Base-by-base conservation (phyloP, 2,888 invertebrate genomes). In the Philereme transversata region DNA sequence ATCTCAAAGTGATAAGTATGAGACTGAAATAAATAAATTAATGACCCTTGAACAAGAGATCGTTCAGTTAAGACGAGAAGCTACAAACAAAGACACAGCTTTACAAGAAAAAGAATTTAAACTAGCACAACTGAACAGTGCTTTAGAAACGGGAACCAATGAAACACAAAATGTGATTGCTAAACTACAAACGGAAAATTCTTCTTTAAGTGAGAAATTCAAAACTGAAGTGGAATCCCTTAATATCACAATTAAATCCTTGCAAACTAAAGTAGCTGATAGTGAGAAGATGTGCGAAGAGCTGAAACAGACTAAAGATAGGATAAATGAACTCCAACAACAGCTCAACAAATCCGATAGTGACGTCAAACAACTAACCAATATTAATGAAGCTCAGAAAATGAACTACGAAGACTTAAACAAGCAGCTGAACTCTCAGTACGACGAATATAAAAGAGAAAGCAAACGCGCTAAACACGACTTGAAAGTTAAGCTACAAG, bases 401-500 rank as follows among this genome's bases (percentile, higher is more conserved):
- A 65, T 81, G 47, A 92, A 93, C 71, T 90, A 91, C 60, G 92
- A 93, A 75, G 92, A 90, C 69, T 79, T 93, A 44, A 90, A 90
- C 69, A 87, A 84, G 64, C 89, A 92, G 69, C 64, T 92, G 60
- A 88, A 90, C 71, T 58, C 72, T 7, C 87, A 90, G 59, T 88
- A 83, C 68, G 91, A 92, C 57, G 88, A 91, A 72, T 84, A 84
- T 52, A 92, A 88, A 70, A 88, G 83, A 62, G 88, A 92, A 64
- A 86, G 82, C 62, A 94, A 94, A 76, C 85, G 84, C 57, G 86
- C 93, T 41, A 91, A 91, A 69, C 88, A 90, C 54, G 93, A 94
- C 47, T 77, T 95, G 3, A 84, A 91, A 70, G 79, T 86, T 33
- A 94, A 94, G 74, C 77, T 96, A 60, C 94, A 94, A 64, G 95